These are phyloP conservation scores for Toxonevra muliebris DNA, from an alignment of 2,888 invertebrate genomes.

Conservation along the genomic window DNA sequence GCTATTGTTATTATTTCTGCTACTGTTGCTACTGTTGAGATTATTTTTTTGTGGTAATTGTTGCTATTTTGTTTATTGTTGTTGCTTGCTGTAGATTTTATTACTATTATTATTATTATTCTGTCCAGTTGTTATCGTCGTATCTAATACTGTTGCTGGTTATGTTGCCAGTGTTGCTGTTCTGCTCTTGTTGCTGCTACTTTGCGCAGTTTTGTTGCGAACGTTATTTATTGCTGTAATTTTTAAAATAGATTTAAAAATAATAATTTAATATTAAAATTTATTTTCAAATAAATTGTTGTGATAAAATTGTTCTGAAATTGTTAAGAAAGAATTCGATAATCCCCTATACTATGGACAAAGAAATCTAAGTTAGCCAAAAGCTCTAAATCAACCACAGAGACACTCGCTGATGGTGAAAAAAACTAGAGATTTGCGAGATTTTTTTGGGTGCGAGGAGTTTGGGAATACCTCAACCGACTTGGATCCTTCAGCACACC, in stretches of 20 bases:
- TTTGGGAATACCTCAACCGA: too few species aligned
- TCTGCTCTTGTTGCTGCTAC: neutral
- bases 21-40: neutral
- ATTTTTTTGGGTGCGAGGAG: too few species aligned
- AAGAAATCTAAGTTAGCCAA: too few species aligned
- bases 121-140: neutral
- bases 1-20: neutral
- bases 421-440: too few species aligned
- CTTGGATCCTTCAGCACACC: too few species aligned
- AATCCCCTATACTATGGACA: too few species aligned
- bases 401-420: too few species aligned
- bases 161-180: neutral
- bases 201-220: neutral
- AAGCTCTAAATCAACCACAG: too few species aligned
- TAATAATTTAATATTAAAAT: too few species aligned
- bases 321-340: too few species aligned
- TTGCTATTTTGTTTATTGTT: neutral
- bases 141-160: neutral
- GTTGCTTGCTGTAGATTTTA: conserved; percentile 9
- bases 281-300: too few species aligned
- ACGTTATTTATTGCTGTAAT: conserved; percentile 2
- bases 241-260: neutral
- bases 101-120: neutral
- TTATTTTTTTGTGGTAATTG: neutral
- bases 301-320: too few species aligned